Percentiles rank a stretch among this genome's conserved stretches.
Conservation (phyloP, 2,888 invertebrate species). For the Hydriomena furcata region DNA sequence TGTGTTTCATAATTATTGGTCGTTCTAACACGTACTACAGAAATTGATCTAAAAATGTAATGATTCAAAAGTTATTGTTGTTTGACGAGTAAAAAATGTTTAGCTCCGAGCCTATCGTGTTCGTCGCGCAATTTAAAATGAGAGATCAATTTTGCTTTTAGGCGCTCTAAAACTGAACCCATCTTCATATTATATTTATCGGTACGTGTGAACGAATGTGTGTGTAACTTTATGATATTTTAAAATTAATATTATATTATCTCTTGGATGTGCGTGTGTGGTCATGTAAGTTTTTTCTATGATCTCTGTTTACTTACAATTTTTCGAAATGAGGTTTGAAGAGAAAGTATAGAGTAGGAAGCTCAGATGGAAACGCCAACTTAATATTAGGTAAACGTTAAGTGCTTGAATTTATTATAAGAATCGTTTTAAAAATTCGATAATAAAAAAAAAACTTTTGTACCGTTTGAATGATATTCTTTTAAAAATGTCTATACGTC, state of each 20-base stretch:
- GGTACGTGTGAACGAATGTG: conserved; percentile 66
- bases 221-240: conserved; percentile 55
- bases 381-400: conserved; percentile 68
- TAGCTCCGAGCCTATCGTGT: conserved; percentile 3
- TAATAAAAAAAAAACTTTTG: conserved; percentile 54
- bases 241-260: conserved; percentile 54
- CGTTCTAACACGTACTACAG: conserved; percentile 25
- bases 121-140: conserved; percentile 19
- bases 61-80: conserved; percentile 14
- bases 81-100: conserved; percentile 25
- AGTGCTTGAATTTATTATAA: conserved; percentile 72
- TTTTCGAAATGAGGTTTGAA: conserved; percentile 70
- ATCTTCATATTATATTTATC: conserved; percentile 48
- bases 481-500: conserved; percentile 63
- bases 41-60: neutral
- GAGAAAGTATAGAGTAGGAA: conserved; percentile 47
- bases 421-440: conserved; percentile 64
- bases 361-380: conserved; percentile 78
- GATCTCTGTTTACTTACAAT: conserved; percentile 81
- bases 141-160: conserved; percentile 18
- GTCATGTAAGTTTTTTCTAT: conserved; percentile 67
- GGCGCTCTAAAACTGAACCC: conserved; percentile 35
- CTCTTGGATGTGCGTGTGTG: conserved; percentile 57
- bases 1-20: conserved; percentile 27
- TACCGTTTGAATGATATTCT: conserved; percentile 71